phyloP scores from a whole-genome alignment of 2,888 invertebrate genomes.

The Lutraria lutraria region DNA sequence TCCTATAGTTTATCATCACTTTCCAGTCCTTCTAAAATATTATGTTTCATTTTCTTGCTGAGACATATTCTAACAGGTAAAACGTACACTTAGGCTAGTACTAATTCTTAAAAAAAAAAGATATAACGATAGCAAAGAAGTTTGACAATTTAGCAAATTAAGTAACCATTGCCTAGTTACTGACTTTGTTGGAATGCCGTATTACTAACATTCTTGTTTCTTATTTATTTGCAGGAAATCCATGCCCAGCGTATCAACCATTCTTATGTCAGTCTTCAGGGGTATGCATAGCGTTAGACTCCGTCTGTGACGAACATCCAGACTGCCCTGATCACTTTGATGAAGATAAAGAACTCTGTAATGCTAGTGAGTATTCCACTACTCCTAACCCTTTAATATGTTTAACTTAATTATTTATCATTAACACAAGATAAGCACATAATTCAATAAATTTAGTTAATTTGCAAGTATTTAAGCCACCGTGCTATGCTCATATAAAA shows the following conservation, averaged over 20 bases:
- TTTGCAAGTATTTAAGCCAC: no score
- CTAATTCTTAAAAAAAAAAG: no score
- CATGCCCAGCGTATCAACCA: conserved; percentile 83
- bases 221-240: conserved; percentile 80
- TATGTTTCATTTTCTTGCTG: no score
- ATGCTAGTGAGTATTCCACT: conserved; percentile 79
- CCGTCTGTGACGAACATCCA: conserved; percentile 83
- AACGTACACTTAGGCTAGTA: no score
- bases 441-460: no score
- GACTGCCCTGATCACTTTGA: conserved; percentile 85
- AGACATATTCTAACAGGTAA: no score
- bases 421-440: no score
- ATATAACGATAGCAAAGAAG: background rate
- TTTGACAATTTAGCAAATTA: background rate
- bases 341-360: conserved; percentile 84
- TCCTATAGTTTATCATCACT: no score
- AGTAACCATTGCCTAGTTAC: background rate
- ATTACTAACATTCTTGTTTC: background rate
- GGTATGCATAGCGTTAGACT: conserved; percentile 83
- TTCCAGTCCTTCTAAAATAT: no score
- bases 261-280: conserved; percentile 80
- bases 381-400: no score
- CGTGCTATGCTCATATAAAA: no score
- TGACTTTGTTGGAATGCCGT: background rate
- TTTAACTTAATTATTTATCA: no score